These are phyloP conservation scores for Lepus timidus DNA, from an alignment of 2,113 vertebrate genomes.

Conservation along the genomic window DNA sequence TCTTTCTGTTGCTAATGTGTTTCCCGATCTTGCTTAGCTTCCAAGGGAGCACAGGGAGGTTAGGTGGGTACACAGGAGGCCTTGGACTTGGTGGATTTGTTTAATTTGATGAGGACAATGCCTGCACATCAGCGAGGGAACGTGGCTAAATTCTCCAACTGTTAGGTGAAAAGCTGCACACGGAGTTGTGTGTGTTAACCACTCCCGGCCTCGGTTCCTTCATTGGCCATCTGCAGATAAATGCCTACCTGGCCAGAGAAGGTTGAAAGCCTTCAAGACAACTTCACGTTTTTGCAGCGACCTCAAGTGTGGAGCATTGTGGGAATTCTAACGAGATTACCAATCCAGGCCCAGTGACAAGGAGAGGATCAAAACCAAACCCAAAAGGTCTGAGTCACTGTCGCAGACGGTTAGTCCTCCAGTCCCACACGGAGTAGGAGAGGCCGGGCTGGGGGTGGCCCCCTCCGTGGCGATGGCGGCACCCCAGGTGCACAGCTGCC, in stretches of 20 bases:
- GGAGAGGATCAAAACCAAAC: not conserved
- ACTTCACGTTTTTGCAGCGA: too few relatives aligned
- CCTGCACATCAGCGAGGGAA: not conserved
- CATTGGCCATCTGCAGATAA: not conserved
- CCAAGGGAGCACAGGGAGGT: constrained; percentile 67
- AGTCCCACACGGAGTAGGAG: too few relatives aligned
- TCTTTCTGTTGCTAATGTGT: constrained; percentile 81
- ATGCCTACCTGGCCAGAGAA: not conserved
- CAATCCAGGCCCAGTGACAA: not conserved
- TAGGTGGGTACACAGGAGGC: not conserved
- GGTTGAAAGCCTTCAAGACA: too few relatives aligned
- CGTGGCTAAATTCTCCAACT: accelerated
- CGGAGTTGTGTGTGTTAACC: too few relatives aligned
- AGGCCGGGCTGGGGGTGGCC: too few relatives aligned
- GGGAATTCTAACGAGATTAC: not conserved
- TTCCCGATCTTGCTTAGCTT: constrained; percentile 78
- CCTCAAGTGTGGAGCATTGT: not conserved
- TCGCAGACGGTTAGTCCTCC: not conserved
- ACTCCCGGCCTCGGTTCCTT: not conserved
- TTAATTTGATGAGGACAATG: not conserved
- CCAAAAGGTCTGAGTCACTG: not conserved
- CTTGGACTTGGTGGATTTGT: not conserved
- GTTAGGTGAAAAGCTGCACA: not conserved
- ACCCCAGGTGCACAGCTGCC: accelerated
- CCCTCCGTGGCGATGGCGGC: not conserved